Conservation (phyloP, 2,888 invertebrate species). For the Hydriomena furcata region DNA sequence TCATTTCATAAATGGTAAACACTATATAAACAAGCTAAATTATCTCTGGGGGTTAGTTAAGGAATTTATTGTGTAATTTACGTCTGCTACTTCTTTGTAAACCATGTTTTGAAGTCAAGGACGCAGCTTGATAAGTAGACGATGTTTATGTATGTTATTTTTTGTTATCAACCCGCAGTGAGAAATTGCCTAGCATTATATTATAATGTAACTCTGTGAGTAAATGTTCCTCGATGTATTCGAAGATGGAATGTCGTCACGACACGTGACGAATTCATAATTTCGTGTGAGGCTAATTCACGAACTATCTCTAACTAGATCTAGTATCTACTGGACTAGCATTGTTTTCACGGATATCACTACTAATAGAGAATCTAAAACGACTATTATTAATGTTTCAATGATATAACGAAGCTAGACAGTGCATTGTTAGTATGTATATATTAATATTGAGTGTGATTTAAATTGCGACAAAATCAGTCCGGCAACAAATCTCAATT, state of each 20-base stretch:
- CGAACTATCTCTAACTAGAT: slow-evolving; percentile 50
- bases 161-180: no score
- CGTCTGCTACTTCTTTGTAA: no score
- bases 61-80: slow-evolving; percentile 4
- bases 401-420: no score
- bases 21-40: slow-evolving; percentile 5
- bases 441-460: background rate
- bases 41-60: slow-evolving; percentile 11
- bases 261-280: slow-evolving; percentile 40
- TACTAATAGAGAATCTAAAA: no score
- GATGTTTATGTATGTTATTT: no score
- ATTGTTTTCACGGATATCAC: background rate
- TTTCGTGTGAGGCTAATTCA: slow-evolving; percentile 57
- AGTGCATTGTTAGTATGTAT: no score
- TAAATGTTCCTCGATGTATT: no score
- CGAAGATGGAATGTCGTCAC: no score
- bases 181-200: no score
- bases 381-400: background rate
- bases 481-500: slow-evolving; percentile 15
- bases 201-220: no score
- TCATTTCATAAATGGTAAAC: background rate
- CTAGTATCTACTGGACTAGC: slow-evolving; percentile 41
- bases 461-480: background rate
- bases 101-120: slow-evolving; percentile 1
- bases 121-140: background rate